Percentiles rank a stretch among this genome's conserved stretches.
Evolutionary conservation across 1,140 invertebrate species (phyloP).

Genomic region (Trichoplusia ni): DNA sequence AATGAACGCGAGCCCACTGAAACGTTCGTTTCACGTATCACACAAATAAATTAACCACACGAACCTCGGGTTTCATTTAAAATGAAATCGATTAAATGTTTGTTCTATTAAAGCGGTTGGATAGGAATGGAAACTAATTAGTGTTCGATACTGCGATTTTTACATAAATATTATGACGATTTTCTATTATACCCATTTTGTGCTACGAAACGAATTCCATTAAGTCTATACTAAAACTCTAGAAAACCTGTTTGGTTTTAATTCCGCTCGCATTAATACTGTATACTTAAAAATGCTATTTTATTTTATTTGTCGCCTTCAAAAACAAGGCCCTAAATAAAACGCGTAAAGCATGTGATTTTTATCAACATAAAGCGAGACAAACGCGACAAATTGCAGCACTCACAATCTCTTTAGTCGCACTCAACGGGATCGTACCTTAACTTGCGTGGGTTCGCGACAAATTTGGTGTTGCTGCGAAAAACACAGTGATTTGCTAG

Average conservation of each 20-base stretch:
- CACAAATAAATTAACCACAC: slow-evolving; percentile 55
- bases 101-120: neutral
- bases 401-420: slow-evolving; percentile 3
- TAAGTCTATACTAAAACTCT: too few species aligned
- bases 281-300: too few species aligned
- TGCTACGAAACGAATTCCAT: slow-evolving; percentile 4
- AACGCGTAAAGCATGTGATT: neutral
- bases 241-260: too few species aligned
- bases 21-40: slow-evolving; percentile 49
- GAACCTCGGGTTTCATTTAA: slow-evolving; percentile 25
- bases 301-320: too few species aligned
- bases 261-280: too few species aligned
- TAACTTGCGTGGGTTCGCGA: neutral
- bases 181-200: too few species aligned
- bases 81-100: slow-evolving; percentile 26
- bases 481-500: slow-evolving; percentile 25
- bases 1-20: slow-evolving; percentile 42
- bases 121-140: too few species aligned
- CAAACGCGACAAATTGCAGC: neutral
- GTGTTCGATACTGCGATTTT: too few species aligned
- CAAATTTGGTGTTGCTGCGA: slow-evolving; percentile 16
- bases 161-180: too few species aligned
- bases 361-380: neutral
- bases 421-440: neutral
- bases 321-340: too few species aligned